Percentiles rank a stretch among this genome's conserved stretches.
Evolutionary conservation across 1,140 invertebrate genomes (phyloP).

Genomic region (Zaprionus ornatus): DNA sequence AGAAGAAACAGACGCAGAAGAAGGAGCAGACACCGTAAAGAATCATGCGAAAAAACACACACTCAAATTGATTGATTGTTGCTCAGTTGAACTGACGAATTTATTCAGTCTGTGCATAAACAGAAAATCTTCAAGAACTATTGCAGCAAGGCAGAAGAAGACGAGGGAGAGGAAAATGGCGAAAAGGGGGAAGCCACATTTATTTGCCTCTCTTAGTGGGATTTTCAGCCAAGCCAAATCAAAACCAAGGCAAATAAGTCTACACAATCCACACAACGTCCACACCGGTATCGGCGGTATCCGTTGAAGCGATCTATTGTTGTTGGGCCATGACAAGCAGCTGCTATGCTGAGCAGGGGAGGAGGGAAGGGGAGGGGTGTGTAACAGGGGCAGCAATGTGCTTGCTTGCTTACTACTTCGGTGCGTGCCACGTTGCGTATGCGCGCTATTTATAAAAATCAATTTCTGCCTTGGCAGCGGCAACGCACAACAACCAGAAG

Average conservation of each 20-base stretch:
- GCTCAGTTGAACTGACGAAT: constrained; percentile 4
- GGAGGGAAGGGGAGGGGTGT: neutral
- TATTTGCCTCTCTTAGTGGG: neutral
- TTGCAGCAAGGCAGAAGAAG: neutral
- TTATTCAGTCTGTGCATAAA: constrained; percentile 1
- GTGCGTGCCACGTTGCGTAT: constrained; percentile 80
- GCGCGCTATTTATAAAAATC: constrained; percentile 81
- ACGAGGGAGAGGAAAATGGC: too few relatives aligned
- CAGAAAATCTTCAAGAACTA: neutral
- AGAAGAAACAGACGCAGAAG: neutral
- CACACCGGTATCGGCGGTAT: constrained; percentile 5
- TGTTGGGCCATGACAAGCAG: constrained; percentile 32
- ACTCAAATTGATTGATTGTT: constrained; percentile 12
- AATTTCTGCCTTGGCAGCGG: constrained; percentile 74
- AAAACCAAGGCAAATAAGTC: constrained; percentile 4
- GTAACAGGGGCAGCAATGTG: constrained; percentile 41
- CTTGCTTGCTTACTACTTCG: constrained; percentile 63
- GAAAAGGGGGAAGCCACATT: neutral
- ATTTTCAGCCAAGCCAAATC: constrained; percentile 19
- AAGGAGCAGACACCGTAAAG: neutral
- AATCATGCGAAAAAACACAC: constrained; percentile 1
- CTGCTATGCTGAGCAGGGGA: neutral
- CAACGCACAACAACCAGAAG: constrained; percentile 12
- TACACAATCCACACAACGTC: constrained; percentile 1
- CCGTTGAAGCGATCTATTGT: constrained; percentile 39